Base-by-base conservation (phyloP, 1,140 invertebrate species). In the Nylanderia fulva region DNA sequence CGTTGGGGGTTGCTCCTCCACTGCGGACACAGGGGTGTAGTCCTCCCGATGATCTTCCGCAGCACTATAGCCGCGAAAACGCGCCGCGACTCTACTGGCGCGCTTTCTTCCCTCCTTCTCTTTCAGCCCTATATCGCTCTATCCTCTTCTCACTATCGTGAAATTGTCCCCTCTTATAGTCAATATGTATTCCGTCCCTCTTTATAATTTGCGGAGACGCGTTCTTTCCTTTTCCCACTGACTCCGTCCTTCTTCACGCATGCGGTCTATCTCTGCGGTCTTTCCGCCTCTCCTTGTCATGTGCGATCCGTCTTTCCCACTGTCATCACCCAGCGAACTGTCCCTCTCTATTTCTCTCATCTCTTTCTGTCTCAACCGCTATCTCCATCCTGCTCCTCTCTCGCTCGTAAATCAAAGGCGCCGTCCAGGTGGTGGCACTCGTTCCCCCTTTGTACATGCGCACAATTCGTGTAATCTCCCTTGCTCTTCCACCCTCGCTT, bases 31-130 rank as follows among this genome's bases (percentile, higher is more conserved):
- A 85, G 68, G 64, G 69, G 71, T 87, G 87, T 85, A 88, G 86
- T 66, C 86, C 86, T 75, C 84, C 39, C 87, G 69, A 80, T 76
- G 77, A 87, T 89, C 88, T 85, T 86, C 74, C 88, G 88, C 74
- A 71, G 60, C 66, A 88, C 86, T 88, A 85, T 71, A 82, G 18
- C 64, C 42, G 48, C 84, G 80, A 68, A 71, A 86, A 83, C 48
- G 84, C 63, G 76, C 60, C 74, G 52, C 69, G 71, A 39, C 58
- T 60, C 74, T 60, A 27, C 71, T 83, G 80, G 71, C 84, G 85
- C 84, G 33, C 27, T 71, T 33, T 52, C 48, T 42, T 52, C 68
- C n/a, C 48, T 33, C 48, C 39, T 33, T 36, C 0, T 27, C 36
- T 21, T 33, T 60, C 52, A 5, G 2, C 33, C 9, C 21, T 33